Evolutionary conservation across 2,888 invertebrate genomes (phyloP).

Genomic region (Sepiola atlantica): DNA sequence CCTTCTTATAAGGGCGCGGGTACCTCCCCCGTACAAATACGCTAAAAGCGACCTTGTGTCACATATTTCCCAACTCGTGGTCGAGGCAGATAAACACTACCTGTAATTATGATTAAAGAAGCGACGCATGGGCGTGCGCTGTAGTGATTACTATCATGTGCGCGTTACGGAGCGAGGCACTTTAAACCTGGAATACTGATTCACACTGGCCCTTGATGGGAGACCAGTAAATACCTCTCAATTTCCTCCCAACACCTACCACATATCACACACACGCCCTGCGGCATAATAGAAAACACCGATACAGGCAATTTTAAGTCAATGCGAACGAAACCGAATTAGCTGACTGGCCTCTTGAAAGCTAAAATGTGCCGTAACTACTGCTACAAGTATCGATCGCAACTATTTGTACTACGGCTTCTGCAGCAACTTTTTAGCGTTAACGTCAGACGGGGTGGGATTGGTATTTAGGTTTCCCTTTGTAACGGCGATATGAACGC

Average conservation of each 20-base stretch:
- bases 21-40: too few relatives aligned
- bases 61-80: too few relatives aligned
- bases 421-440: neutral
- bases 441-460: neutral
- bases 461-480: neutral
- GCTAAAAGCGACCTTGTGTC: too few relatives aligned
- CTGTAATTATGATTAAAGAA: too few relatives aligned
- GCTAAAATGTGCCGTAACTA: neutral
- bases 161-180: too few relatives aligned
- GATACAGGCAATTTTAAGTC: neutral
- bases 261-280: neutral
- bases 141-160: too few relatives aligned
- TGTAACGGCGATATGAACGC: neutral
- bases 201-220: too few relatives aligned
- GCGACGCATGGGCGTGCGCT: too few relatives aligned
- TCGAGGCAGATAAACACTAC: too few relatives aligned
- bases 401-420: slow-evolving; percentile 7
- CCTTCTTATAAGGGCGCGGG: too few relatives aligned
- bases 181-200: too few relatives aligned
- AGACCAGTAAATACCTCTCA: neutral
- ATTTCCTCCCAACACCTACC: neutral
- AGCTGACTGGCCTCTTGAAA: neutral
- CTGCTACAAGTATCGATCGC: neutral
- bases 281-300: neutral
- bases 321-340: neutral